Evolutionary conservation across 1,140 invertebrate genomes (phyloP).

Genomic region (Andricus grossulariae): DNA sequence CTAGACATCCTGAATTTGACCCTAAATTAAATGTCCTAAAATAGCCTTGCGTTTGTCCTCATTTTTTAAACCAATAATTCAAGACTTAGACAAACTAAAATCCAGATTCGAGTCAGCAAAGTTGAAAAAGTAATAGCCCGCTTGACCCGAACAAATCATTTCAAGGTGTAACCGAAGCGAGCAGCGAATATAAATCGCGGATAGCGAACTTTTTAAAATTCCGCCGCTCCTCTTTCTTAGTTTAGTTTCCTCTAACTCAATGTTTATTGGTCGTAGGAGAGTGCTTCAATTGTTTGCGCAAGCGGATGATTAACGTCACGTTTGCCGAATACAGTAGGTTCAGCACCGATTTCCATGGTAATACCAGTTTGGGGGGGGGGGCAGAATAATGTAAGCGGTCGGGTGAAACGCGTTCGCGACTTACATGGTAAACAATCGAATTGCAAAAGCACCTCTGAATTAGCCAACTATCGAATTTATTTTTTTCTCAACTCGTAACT

Average conservation of each 20-base stretch:
- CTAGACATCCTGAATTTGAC: too few relatives aligned
- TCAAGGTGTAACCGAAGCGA: neutral
- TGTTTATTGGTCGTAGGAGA: neutral
- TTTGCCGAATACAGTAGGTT: slow-evolving; percentile 40
- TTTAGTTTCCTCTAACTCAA: slow-evolving; percentile 24
- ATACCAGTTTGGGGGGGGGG: too few relatives aligned
- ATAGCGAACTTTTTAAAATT: neutral
- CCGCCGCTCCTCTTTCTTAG: neutral
- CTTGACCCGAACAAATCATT: neutral
- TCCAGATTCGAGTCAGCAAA: too few relatives aligned
- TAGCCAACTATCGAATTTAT: slow-evolving; percentile 43
- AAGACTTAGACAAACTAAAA: neutral
- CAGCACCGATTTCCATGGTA: slow-evolving; percentile 47
- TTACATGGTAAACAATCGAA: slow-evolving; percentile 49
- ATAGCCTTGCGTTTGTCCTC: too few relatives aligned
- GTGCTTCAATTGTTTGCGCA: slow-evolving; percentile 42
- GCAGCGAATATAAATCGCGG: slow-evolving; percentile 2
- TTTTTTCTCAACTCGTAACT: too few relatives aligned
- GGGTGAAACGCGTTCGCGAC: slow-evolving; percentile 46
- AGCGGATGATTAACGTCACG: slow-evolving; percentile 47
- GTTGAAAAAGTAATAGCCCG: neutral
- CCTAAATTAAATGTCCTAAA: too few relatives aligned
- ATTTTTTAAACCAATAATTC: neutral
- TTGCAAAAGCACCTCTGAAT: slow-evolving; percentile 46
- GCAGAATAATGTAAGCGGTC: slow-evolving; percentile 44